Conservation (phyloP, 2,113 vertebrate species). For the Dicerorhinus sumatrensis region DNA sequence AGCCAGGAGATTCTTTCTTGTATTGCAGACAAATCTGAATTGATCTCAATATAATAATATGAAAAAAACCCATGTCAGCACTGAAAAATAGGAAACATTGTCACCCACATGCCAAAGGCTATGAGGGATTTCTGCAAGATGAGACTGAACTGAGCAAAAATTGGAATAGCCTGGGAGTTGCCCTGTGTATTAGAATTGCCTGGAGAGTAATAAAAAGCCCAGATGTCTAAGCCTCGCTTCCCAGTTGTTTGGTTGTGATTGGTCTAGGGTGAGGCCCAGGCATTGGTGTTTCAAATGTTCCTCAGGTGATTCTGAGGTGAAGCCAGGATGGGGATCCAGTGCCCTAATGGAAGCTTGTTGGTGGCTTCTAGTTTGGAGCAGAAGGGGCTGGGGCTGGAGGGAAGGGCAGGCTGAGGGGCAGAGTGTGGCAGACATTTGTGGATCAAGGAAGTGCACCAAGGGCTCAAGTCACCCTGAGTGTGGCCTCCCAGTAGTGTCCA, state of each 20-base stretch:
- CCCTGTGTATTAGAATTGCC: constrained; percentile 21
- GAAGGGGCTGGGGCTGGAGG: neutral
- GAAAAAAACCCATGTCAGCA: constrained; percentile 53
- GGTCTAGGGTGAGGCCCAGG: neutral
- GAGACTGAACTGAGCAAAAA: constrained; percentile 24
- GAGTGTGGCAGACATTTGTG: neutral
- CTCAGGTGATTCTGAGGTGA: neutral
- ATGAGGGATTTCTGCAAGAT: constrained; percentile 65
- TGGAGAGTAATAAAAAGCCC: neutral
- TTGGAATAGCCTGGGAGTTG: constrained; percentile 27
- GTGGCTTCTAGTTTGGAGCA: neutral
- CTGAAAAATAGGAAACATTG: constrained; percentile 66
- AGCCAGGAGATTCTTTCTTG: constrained; percentile 67
- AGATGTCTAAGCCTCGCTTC: neutral
- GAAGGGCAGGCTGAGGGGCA: neutral
- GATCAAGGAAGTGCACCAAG: neutral
- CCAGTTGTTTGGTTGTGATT: neutral
- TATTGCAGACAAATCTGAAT: constrained; percentile 76
- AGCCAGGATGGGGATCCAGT: neutral
- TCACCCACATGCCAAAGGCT: constrained; percentile 64
- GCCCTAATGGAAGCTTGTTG: neutral
- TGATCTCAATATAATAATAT: constrained; percentile 78
- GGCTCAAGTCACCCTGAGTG: neutral
- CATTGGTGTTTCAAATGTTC: neutral
- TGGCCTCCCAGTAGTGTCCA: neutral